Conservation (phyloP, 2,888 invertebrate genomes). For the Fragum fragum region DNA sequence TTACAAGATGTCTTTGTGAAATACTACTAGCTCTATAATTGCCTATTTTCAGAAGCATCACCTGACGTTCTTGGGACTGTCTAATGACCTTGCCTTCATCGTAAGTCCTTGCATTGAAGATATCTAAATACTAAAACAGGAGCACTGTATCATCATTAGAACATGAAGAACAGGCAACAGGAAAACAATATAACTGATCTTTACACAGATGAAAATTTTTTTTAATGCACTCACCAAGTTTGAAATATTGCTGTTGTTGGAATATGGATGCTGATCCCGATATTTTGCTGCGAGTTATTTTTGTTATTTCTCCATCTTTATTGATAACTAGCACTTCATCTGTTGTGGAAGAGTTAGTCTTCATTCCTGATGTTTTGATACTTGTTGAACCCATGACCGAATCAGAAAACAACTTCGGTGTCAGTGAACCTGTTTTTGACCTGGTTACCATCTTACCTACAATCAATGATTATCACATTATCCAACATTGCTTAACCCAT, state of each 20-base stretch:
- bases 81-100: too few species aligned
- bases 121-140: too few species aligned
- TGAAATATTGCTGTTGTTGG: slow-evolving; percentile 76
- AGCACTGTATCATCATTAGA: too few species aligned
- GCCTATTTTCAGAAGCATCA: too few species aligned
- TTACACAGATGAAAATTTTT: too few species aligned
- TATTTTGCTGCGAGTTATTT: slow-evolving; percentile 78
- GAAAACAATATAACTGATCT: too few species aligned
- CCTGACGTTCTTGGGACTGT: too few species aligned
- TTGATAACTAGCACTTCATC: slow-evolving; percentile 85
- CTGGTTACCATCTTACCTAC: slow-evolving; percentile 89
- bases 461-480: slow-evolving; percentile 23
- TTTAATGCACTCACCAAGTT: slow-evolving; percentile 71
- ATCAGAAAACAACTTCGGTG: slow-evolving; percentile 90
- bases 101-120: too few species aligned
- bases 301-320: slow-evolving; percentile 86
- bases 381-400: slow-evolving; percentile 81
- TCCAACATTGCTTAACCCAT: too few species aligned
- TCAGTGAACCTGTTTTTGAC: slow-evolving; percentile 92
- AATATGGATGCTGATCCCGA: slow-evolving; percentile 66
- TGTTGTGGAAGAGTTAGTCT: slow-evolving; percentile 64
- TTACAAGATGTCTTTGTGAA: too few species aligned
- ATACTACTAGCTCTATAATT: too few species aligned
- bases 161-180: too few species aligned
- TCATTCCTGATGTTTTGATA: slow-evolving; percentile 70